Percentiles rank a stretch among this genome's conserved stretches.
These are phyloP conservation scores for Fabriciana adippe DNA, from an alignment of 2,888 invertebrate genomes.

Conservation along the genomic window DNA sequence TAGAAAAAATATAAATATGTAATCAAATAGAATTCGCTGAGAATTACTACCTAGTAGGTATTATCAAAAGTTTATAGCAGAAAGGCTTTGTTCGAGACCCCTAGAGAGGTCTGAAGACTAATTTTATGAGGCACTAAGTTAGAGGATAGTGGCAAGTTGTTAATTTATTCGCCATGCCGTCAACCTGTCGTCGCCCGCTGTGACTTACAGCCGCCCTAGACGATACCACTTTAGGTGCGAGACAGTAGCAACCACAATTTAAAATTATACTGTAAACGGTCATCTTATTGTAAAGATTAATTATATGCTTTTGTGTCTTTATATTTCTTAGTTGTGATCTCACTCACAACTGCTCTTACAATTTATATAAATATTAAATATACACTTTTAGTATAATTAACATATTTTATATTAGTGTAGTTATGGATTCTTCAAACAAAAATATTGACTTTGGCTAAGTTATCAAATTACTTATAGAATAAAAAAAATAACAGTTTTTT, in stretches of 20 bases:
- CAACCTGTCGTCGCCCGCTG: constrained; percentile 77
- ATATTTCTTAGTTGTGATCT: no score
- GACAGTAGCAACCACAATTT: constrained; percentile 23
- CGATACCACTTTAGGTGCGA: constrained; percentile 33
- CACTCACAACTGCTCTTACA: no score
- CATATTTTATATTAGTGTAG: no score
- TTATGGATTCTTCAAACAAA: no score
- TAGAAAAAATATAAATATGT: no score
- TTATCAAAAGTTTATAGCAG: constrained; percentile 35
- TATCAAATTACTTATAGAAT: constrained; percentile 10
- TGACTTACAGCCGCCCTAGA: constrained; percentile 61
- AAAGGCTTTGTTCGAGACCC: constrained; percentile 51
- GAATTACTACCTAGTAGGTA: constrained; percentile 3
- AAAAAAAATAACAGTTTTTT: constrained; percentile 7
- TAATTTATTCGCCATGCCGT: constrained; percentile 73
- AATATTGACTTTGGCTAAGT: neutral
- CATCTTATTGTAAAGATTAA: no score
- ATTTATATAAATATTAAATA: no score
- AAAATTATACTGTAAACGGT: no score
- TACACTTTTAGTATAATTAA: no score
- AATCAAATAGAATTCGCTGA: no score
- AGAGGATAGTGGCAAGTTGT: constrained; percentile 76
- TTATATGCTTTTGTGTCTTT: no score
- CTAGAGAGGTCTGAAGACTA: constrained; percentile 73
- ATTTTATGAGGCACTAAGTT: constrained; percentile 81